Evolutionary conservation across 2,888 invertebrate species (phyloP).

Genomic region (Cantharis flavilabris): DNA sequence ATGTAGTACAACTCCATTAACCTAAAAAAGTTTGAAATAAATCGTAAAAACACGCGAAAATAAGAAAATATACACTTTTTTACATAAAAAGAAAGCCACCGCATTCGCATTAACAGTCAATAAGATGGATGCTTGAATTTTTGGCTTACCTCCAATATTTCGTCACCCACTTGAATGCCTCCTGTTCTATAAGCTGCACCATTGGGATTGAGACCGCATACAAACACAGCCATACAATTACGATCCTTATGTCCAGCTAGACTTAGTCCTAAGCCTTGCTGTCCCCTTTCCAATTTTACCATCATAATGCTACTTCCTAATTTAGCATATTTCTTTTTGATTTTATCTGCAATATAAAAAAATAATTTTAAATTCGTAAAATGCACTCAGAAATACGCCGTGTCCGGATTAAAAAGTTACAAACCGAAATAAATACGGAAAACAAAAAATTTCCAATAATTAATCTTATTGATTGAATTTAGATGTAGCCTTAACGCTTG

Average conservation of each 20-base stretch:
- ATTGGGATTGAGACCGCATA: slow-evolving; percentile 91
- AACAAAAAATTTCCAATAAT: background rate
- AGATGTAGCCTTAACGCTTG: background rate
- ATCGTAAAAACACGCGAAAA: background rate
- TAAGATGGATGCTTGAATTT: background rate
- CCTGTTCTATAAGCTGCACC: slow-evolving; percentile 77
- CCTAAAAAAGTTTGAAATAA: slow-evolving; percentile 60
- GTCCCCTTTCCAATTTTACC: slow-evolving; percentile 76
- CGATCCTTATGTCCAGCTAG: slow-evolving; percentile 94
- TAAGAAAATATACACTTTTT: background rate
- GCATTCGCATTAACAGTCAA: background rate
- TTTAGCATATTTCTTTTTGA: slow-evolving; percentile 88
- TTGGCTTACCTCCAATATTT: slow-evolving; percentile 82
- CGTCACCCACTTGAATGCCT: slow-evolving; percentile 88
- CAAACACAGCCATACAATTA: slow-evolving; percentile 93
- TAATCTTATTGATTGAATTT: background rate
- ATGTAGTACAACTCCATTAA: slow-evolving; percentile 91
- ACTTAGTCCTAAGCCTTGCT: slow-evolving; percentile 84
- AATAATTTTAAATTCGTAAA: too few relatives aligned
- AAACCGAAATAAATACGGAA: background rate
- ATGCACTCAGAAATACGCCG: background rate
- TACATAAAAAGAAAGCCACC: background rate
- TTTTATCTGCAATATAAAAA: slow-evolving; percentile 73
- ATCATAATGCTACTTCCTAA: slow-evolving; percentile 73
- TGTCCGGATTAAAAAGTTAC: background rate